phyloP scores from a whole-genome alignment of 1,140 invertebrate genomes.

The Diachasmimorpha longicaudata region DNA sequence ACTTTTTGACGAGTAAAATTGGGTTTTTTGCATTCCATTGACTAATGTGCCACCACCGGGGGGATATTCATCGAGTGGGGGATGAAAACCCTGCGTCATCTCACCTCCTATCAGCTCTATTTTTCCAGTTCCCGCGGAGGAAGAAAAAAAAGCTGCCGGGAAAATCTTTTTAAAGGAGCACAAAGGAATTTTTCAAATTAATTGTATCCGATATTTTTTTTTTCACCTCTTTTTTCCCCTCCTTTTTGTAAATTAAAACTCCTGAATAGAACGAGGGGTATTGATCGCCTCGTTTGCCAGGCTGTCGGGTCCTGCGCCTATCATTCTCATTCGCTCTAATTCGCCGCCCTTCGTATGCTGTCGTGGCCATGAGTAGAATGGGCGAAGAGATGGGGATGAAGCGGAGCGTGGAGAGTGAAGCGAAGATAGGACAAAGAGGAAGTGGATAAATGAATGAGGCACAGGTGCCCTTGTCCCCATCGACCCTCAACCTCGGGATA shows the following conservation, averaged over 20 bases:
- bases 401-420: background rate
- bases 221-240: background rate
- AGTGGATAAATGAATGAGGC: slow-evolving; percentile 21
- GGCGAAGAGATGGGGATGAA: background rate
- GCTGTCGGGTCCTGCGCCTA: slow-evolving; percentile 29
- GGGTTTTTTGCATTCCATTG: background rate
- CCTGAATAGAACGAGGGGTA: slow-evolving; percentile 1
- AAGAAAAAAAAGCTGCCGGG: background rate
- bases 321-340: slow-evolving; percentile 48
- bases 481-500: background rate
- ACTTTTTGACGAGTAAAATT: background rate
- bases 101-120: background rate
- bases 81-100: slow-evolving; percentile 1
- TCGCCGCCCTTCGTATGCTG: slow-evolving; percentile 38
- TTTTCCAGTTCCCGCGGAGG: background rate
- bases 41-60: background rate
- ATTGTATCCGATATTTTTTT: slow-evolving; percentile 2
- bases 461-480: slow-evolving; percentile 15
- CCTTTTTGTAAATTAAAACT: background rate
- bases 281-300: slow-evolving; percentile 12
- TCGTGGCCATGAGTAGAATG: slow-evolving; percentile 25
- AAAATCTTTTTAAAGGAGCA: background rate
- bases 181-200: background rate
- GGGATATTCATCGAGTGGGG: background rate
- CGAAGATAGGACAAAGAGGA: slow-evolving; percentile 11